Evolutionary conservation across 2,888 invertebrate genomes (phyloP), one percentile per base, ranked within the genome.

Genomic region (Hermaeophaga mercurialis): DNA sequence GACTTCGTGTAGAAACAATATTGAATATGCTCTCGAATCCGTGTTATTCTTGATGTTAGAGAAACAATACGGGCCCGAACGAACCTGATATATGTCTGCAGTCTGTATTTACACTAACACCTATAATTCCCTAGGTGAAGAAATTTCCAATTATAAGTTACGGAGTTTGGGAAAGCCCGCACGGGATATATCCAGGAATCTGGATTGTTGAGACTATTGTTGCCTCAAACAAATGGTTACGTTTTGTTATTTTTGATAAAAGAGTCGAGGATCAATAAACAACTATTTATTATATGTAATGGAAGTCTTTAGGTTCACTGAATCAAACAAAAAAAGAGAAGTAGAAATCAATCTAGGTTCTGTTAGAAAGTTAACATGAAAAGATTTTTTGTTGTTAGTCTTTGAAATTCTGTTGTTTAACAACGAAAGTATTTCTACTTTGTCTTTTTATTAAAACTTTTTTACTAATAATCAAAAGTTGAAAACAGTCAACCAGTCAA

Each of bases 21-120:
- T 65, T 66, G 63, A 59, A 60, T 52, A 41, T 66, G 56, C 63
- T 59, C 63, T 65, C 50, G 45, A 58, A 54, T 53, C 34, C 14
- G 18, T 63, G 54, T 58, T 61, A 61, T 61, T 61, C 49, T 49
- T 59, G 54, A 54, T 57, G 49, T 54, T 56, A 48, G 15, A 53
- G 53, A 56, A 60, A 56, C 59, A 60, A 39, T 56, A 58, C 56
- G 14, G 31, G 41, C 47, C 56, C 56, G 62, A 56, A n/a, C n/a
- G n/a, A n/a, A n/a, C n/a, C n/a, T n/a, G n/a, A n/a, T n/a, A n/a
- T 52, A 46, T 61, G 58, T 56, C 55, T 61, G 58, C 36, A 41
- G 24, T 36, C 52, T 31, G 46, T 62, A 49, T 49, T 52, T 52
- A 45, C 26, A 34, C 44, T 55, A 31, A 44, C 41, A 56, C 24